These are phyloP conservation scores for Cephus sareptanus DNA, from an alignment of 2,888 invertebrate genomes.

Conservation along the genomic window DNA sequence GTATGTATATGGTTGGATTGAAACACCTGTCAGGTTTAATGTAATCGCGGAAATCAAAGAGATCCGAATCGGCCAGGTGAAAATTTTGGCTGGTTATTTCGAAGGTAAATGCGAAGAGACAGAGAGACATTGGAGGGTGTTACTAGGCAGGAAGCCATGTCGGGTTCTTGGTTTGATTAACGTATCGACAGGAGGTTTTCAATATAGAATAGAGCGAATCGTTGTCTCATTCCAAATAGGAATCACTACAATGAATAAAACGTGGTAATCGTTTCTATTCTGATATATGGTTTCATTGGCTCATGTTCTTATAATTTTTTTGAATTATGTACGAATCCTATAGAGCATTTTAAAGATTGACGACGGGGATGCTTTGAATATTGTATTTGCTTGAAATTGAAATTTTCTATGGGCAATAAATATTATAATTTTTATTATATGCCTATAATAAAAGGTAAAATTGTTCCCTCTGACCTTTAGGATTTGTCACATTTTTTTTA, in stretches of 20 bases:
- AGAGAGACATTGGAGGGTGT: conserved; percentile 55
- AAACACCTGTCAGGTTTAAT: conserved; percentile 59
- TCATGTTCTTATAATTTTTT: background rate
- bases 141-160: conserved; percentile 63
- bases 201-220: background rate
- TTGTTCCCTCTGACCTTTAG: background rate
- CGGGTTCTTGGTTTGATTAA: conserved; percentile 57
- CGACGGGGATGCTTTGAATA: background rate
- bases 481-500: too few relatives aligned
- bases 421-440: background rate
- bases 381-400: background rate
- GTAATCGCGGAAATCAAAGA: conserved; percentile 62
- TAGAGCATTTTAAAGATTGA: background rate
- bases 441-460: background rate
- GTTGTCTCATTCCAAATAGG: conserved; percentile 13
- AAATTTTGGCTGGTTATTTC: conserved; percentile 36
- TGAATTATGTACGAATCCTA: background rate
- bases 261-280: conserved; percentile 23
- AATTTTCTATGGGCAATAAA: background rate
- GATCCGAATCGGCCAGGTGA: conserved; percentile 41
- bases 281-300: conserved; percentile 22
- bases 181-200: conserved; percentile 15
- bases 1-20: conserved; percentile 9
- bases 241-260: conserved; percentile 12
- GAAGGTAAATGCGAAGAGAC: conserved; percentile 41